These are phyloP conservation scores for Ardeotis arabs DNA, from an alignment of 2,113 vertebrate genomes.

Conservation along the genomic window DNA sequence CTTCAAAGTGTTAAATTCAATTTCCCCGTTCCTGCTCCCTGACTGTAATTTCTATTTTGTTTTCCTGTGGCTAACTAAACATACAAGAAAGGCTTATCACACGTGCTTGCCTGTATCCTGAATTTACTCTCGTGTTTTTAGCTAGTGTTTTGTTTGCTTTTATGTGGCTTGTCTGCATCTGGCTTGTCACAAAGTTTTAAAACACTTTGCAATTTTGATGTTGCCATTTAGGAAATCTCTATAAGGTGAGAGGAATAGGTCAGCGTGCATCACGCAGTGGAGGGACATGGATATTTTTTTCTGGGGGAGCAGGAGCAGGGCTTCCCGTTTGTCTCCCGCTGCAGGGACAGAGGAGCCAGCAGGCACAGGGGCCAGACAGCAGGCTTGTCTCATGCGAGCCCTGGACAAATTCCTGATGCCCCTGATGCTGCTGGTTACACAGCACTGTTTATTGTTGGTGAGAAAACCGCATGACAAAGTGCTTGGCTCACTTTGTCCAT, in stretches of 20 bases:
- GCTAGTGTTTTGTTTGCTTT: neutral
- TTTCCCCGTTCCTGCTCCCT: neutral
- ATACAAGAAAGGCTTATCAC: neutral
- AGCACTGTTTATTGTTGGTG: neutral
- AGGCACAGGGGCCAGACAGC: neutral
- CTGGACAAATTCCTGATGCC: neutral
- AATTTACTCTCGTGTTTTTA: neutral
- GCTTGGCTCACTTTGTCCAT: neutral
- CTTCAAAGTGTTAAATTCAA: neutral
- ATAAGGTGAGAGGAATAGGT: neutral
- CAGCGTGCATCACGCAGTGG: fast-evolving
- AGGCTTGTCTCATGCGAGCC: neutral
- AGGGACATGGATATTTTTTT: fast-evolving
- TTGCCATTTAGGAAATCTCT: fast-evolving
- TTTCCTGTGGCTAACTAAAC: neutral
- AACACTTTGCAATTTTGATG: neutral
- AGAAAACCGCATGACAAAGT: neutral
- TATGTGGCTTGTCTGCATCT: neutral
- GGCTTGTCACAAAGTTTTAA: neutral
- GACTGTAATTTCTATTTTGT: neutral
- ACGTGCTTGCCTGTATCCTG: neutral
- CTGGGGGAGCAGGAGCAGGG: no score
- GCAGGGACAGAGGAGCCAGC: neutral
- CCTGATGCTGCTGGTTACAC: neutral
- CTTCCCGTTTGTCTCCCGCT: fast-evolving